Percentiles rank a stretch among this genome's conserved stretches.
These are phyloP conservation scores for Calyptomena viridis DNA, from an alignment of 2,113 vertebrate genomes.

Conservation along the genomic window DNA sequence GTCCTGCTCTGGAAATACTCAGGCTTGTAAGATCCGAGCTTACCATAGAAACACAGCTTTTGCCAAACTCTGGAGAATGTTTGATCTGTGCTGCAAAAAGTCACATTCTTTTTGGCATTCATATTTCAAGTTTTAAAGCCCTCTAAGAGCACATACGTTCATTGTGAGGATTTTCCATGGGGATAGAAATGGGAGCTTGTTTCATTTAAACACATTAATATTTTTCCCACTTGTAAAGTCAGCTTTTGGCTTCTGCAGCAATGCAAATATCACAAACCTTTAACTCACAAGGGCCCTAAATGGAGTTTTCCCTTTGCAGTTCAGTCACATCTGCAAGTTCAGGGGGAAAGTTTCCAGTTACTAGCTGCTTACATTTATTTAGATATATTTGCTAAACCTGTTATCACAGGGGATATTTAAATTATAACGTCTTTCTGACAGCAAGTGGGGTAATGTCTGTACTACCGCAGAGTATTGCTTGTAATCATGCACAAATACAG, in stretches of 20 bases:
- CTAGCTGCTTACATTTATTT: not conserved
- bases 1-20: constrained; percentile 63
- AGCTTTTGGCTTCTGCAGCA: constrained; percentile 60
- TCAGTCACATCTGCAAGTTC: constrained; percentile 1
- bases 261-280: constrained; percentile 49
- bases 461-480: not conserved
- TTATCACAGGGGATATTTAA: not conserved
- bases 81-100: constrained; percentile 53
- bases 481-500: not conserved
- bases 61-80: constrained; percentile 56
- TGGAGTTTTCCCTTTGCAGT: not conserved
- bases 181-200: constrained; percentile 54
- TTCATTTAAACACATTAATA: constrained; percentile 63
- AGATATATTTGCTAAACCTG: not conserved
- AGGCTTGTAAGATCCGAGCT: not conserved
- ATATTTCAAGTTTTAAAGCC: constrained; percentile 58
- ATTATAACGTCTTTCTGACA: not conserved
- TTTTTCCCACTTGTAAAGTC: constrained; percentile 64
- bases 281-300: constrained; percentile 42
- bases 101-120: constrained; percentile 62
- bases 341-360: not conserved
- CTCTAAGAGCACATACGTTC: constrained; percentile 44
- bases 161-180: constrained; percentile 34
- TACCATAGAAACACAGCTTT: not conserved
- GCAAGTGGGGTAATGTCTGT: not conserved